These are phyloP conservation scores for Anomalospiza imberbis DNA, from an alignment of 2,797 vertebrate species.

Conservation along the genomic window DNA sequence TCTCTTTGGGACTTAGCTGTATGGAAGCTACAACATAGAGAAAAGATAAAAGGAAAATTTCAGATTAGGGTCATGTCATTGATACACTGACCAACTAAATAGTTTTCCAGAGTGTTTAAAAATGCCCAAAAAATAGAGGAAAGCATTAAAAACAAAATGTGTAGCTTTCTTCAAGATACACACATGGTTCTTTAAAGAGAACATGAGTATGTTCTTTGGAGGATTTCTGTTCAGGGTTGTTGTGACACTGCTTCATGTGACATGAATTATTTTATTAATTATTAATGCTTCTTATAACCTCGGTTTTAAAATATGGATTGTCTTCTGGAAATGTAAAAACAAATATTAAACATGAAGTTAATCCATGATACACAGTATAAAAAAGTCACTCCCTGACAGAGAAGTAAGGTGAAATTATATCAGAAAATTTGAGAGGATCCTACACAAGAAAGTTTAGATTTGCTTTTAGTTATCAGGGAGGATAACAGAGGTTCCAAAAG, in stretches of 20 bases:
- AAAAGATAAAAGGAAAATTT: not conserved
- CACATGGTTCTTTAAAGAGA: not conserved
- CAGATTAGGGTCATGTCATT: not conserved
- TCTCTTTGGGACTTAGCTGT: not conserved
- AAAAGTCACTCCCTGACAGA: not conserved
- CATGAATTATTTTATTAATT: not conserved
- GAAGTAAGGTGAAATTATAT: not conserved
- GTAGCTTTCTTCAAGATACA: not conserved
- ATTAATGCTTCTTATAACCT: not conserved
- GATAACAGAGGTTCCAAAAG: not conserved
- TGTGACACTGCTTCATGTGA: not conserved
- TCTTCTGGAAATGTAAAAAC: not conserved
- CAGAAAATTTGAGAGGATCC: not conserved
- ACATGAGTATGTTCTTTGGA: not conserved
- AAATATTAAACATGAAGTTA: not conserved
- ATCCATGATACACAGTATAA: accelerated
- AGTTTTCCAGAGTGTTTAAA: slow-evolving; percentile 20
- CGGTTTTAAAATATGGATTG: not conserved
- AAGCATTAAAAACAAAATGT: not conserved
- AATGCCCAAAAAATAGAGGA: not conserved
- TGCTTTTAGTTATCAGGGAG: not conserved
- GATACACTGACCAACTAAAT: not conserved
- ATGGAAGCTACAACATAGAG: not conserved
- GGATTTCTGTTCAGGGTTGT: not conserved
- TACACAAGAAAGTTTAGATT: not conserved